These are phyloP conservation scores for Drosophila pruinosa DNA, from an alignment of 1,140 invertebrate genomes.

Conservation along the genomic window DNA sequence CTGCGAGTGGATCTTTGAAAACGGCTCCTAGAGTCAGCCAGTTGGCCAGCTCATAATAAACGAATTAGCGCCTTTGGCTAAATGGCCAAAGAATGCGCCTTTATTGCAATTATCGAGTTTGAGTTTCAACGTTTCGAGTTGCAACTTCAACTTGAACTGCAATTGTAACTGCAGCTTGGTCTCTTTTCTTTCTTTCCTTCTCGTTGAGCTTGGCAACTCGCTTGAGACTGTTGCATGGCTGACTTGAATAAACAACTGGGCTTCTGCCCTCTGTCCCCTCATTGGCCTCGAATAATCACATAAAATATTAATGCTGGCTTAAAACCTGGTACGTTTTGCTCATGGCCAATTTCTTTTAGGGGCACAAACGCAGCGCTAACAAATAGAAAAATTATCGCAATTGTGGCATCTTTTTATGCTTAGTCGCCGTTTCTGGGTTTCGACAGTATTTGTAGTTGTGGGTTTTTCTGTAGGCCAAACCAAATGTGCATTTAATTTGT, in stretches of 20 bases:
- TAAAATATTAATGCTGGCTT: constrained; percentile 75
- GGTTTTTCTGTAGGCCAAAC: constrained; percentile 52
- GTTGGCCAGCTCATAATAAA: constrained; percentile 64
- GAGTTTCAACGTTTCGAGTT: not conserved
- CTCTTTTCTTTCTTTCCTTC: constrained; percentile 8
- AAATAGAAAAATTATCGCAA: constrained; percentile 82
- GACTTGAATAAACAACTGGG: constrained; percentile 64
- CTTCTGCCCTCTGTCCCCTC: constrained; percentile 24
- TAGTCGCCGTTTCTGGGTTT: constrained; percentile 28
- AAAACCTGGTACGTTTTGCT: constrained; percentile 57
- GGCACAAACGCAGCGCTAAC: constrained; percentile 75
- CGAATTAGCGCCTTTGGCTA: constrained; percentile 78
- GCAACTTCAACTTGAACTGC: no score
- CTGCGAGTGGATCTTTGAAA: constrained; percentile 53
- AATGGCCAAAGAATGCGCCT: constrained; percentile 74
- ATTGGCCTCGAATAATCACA: constrained; percentile 70
- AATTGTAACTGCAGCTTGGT: constrained; percentile 15
- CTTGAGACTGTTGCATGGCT: constrained; percentile 55
- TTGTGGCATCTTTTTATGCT: constrained; percentile 77
- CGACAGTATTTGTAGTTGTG: constrained; percentile 24
- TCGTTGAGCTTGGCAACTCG: no score
- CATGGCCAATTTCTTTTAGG: constrained; percentile 77
- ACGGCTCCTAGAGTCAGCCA: not conserved
- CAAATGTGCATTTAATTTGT: constrained; percentile 79
- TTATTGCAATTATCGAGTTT: constrained; percentile 80